Percentiles rank a stretch among this genome's conserved stretches.
phyloP scores from a whole-genome alignment of 2,797 vertebrate genomes.

The Siniperca undulata region DNA sequence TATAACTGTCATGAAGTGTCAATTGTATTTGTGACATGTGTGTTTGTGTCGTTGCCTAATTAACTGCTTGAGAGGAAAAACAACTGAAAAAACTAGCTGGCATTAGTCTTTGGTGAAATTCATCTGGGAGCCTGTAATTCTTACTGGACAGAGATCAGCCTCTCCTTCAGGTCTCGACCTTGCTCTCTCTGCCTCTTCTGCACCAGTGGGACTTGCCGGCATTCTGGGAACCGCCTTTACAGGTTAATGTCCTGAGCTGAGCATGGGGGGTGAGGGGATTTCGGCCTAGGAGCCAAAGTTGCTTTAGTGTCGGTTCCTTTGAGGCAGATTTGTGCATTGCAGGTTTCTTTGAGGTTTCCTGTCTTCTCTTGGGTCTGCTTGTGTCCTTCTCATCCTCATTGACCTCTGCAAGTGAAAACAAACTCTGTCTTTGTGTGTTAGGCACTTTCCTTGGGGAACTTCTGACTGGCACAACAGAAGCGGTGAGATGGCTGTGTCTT shows the following conservation, averaged over 20 bases:
- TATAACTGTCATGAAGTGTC: background rate
- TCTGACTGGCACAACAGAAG: background rate
- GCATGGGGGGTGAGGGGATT: background rate
- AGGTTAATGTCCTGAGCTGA: constrained; percentile 19
- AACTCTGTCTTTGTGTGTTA: background rate
- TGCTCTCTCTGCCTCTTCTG: constrained; percentile 17
- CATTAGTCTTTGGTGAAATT: constrained; percentile 19
- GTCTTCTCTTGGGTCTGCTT: background rate
- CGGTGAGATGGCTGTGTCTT: no score
- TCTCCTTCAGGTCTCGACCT: background rate
- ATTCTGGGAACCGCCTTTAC: constrained; percentile 20
- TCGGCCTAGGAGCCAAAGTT: background rate
- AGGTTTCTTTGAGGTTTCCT: constrained; percentile 1
- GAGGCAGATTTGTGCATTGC: constrained; percentile 5
- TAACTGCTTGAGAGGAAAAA: background rate
- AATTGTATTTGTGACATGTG: background rate
- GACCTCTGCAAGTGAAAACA: background rate
- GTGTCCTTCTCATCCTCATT: constrained; percentile 13
- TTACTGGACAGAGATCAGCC: background rate
- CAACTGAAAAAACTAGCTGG: background rate
- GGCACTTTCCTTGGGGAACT: background rate
- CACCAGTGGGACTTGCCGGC: background rate
- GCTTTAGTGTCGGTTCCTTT: background rate
- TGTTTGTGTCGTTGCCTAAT: background rate
- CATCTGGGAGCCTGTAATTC: background rate